Percentiles rank a stretch among this genome's conserved stretches.
Evolutionary conservation across 2,113 vertebrate species (phyloP).

Genomic region (Actinemys pallida): DNA sequence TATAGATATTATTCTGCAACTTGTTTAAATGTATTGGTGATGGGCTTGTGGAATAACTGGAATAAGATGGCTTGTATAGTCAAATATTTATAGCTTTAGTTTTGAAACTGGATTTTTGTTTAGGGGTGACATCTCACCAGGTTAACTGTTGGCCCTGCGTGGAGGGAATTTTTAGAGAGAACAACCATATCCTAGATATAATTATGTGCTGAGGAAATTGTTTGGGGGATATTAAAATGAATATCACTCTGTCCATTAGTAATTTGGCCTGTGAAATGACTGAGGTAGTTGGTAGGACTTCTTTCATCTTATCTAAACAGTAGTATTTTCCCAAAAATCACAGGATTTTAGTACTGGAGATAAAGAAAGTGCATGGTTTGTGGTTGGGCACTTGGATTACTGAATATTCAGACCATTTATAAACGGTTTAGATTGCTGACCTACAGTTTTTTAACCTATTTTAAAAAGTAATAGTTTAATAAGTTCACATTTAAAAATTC

Average conservation of each 20-base stretch:
- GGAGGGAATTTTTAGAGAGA: background rate
- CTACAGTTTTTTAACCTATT: slow-evolving; percentile 52
- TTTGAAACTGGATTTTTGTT: background rate
- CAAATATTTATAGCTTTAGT: background rate
- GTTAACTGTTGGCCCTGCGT: background rate
- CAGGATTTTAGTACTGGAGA: background rate
- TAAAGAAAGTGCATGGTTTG: background rate
- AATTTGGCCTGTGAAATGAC: background rate
- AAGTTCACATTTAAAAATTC: slow-evolving; percentile 75
- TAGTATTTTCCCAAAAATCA: background rate
- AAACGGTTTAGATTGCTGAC: slow-evolving; percentile 70
- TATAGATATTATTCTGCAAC: background rate
- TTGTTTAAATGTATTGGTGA: background rate
- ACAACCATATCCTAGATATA: background rate
- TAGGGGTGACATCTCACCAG: background rate
- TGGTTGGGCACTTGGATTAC: background rate
- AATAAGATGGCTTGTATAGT: background rate
- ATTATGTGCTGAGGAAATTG: background rate
- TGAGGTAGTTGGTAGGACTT: background rate
- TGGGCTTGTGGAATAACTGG: background rate
- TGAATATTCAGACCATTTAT: slow-evolving; percentile 46
- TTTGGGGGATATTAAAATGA: background rate
- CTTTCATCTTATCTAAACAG: background rate
- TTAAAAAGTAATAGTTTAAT: slow-evolving; percentile 63
- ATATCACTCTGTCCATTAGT: background rate